Base-by-base conservation (phyloP, 2,888 invertebrate species). In the Cosmopolites sordidus region DNA sequence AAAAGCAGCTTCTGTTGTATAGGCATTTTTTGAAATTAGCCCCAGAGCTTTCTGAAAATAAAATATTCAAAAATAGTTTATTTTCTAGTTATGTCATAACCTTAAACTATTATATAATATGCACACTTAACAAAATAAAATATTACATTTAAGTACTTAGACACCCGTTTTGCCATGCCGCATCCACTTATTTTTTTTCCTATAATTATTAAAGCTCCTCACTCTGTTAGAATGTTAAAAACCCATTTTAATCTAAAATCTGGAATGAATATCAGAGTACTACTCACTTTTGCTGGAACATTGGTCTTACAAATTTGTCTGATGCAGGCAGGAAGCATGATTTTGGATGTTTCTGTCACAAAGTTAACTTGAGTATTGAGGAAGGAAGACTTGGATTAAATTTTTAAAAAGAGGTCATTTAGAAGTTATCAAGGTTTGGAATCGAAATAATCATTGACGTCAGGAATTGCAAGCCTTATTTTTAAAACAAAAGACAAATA, bases 1-100 rank as follows among this genome's bases (percentile, higher is more conserved):
- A 64, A 82, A 83, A 9, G 75, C 74, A 4, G 82, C 81, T 70
- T 84, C 83, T 5, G 79, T 79, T 58, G 79, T 80, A 60, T 81
- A 84, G 64, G 79, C 81, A 59, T 75, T 64, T 58, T 75, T 62
- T 4, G 65, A 58, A 41, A 69, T 54, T 22, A 72, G 55, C 2
- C 68, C 68, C 46, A 71, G 59, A 17, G 69, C 67, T 64, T 72
- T 73, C 73, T 73, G 62, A 54, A 68, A 68, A 30, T 17, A 37
- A 49, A 49, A 52, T n/a, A n/a, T n/a, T n/a, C n/a, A n/a, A n/a
- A n/a, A n/a, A n/a, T n/a, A 16, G 16, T 11, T 53, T 33, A 29
- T 22, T 39, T 17, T 5, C 3, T 40, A 40, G 15, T 15, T n/a
- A 33, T 22, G n/a, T 47, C 29, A 43, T 54, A 53, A 57, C 51